Conservation (phyloP, 2,113 vertebrate species). For the Mellivora capensis region DNA sequence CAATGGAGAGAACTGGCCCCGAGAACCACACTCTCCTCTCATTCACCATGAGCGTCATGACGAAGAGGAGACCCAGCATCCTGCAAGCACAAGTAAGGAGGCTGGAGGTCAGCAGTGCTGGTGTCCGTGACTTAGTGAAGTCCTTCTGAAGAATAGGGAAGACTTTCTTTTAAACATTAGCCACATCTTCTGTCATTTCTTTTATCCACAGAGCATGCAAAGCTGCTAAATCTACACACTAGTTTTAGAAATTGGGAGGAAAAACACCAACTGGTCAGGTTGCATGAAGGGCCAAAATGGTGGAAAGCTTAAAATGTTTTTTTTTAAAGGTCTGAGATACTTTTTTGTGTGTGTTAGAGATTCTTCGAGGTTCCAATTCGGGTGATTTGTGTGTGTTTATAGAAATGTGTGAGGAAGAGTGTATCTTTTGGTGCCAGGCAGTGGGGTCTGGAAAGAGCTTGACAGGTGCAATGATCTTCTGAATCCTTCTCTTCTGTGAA, state of each 20-base stretch:
- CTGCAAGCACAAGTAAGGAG: slow-evolving; percentile 29
- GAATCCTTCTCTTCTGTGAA: neutral
- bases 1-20: slow-evolving; percentile 39
- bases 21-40: slow-evolving; percentile 1
- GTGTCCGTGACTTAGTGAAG: neutral
- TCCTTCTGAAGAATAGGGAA: neutral
- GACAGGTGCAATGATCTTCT: neutral
- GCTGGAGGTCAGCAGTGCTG: neutral
- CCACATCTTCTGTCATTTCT: neutral
- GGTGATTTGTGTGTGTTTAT: neutral
- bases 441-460: neutral
- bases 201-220: neutral
- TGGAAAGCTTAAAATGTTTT: neutral
- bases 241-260: neutral
- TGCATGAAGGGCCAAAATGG: neutral
- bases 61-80: slow-evolving; percentile 20
- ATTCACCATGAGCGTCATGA: neutral
- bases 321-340: neutral
- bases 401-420: neutral
- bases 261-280: neutral
- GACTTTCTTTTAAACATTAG: neutral
- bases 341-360: neutral
- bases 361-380: neutral
- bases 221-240: neutral
- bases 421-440: neutral